Conservation (phyloP, 2,797 vertebrate species). For the Rousettus madagascariensis region DNA sequence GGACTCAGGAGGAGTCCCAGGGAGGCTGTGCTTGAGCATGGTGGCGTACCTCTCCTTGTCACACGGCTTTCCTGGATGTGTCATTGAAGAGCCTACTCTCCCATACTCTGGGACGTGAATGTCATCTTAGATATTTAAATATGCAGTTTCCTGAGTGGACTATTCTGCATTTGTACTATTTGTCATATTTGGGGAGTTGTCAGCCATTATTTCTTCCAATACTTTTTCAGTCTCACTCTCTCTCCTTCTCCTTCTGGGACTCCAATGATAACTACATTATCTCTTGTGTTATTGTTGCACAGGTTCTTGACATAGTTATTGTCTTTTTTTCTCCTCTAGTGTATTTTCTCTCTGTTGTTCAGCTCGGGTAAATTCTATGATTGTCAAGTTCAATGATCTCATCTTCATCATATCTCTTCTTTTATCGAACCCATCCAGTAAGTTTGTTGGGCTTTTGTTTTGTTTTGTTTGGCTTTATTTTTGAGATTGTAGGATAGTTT, state of each 20-base stretch:
- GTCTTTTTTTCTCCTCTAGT: neutral
- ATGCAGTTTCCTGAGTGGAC: too few relatives aligned
- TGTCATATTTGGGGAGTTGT: neutral
- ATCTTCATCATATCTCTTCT: too few relatives aligned
- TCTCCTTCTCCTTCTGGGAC: neutral
- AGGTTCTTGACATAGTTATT: neutral
- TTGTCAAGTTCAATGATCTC: neutral
- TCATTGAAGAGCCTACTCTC: too few relatives aligned
- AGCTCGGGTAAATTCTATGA: neutral
- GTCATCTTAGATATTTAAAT: neutral
- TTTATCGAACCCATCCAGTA: neutral
- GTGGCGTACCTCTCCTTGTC: neutral
- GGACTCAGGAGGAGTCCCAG: neutral
- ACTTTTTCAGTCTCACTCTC: too few relatives aligned
- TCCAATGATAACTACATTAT: neutral
- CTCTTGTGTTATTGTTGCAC: neutral
- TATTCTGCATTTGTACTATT: neutral
- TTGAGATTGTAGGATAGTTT: neutral
- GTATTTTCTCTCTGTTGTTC: neutral
- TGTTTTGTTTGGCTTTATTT: neutral
- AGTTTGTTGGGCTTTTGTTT: neutral
- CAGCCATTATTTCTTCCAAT: neutral
- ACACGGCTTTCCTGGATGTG: accelerated
- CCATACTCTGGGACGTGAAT: neutral
- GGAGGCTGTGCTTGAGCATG: accelerated